A percentile compares a stretch with the other conserved stretches of the same genome.
phyloP scores from a whole-genome alignment of 2,797 vertebrate genomes.

The Smutsia gigantea region DNA sequence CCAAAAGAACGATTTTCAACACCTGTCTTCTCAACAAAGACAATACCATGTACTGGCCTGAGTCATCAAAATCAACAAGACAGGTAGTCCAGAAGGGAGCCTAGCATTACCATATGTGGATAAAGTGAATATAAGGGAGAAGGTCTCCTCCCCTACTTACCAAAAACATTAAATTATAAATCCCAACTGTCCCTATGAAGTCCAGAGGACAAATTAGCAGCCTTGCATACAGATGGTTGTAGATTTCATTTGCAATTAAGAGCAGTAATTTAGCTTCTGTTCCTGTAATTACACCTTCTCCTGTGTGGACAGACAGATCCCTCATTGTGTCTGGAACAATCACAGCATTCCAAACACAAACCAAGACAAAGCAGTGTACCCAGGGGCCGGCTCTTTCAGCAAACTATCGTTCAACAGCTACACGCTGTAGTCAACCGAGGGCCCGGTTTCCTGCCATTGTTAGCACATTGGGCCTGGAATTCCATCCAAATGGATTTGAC shows the following conservation, averaged over 20 bases:
- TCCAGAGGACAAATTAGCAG: conserved; percentile 30
- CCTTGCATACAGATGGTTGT: background rate
- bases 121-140: background rate
- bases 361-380: conserved; percentile 61
- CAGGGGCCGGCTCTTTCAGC: conserved; percentile 78
- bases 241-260: conserved; percentile 53
- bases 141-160: background rate
- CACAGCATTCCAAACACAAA: conserved; percentile 77
- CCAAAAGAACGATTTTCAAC: background rate
- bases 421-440: conserved; percentile 70
- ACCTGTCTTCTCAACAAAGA: background rate
- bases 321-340: conserved; percentile 72
- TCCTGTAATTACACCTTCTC: conserved; percentile 72
- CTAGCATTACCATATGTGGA: background rate
- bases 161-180: background rate
- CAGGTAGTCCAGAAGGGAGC: background rate
- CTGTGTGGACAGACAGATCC: conserved; percentile 60
- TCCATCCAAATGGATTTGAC: conserved; percentile 89
- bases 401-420: conserved; percentile 65
- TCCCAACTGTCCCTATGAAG: background rate
- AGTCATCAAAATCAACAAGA: background rate
- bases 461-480: conserved; percentile 83
- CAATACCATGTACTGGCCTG: background rate
- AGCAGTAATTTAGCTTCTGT: conserved; percentile 61
- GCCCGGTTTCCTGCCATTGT: conserved; percentile 88